phyloP scores from a whole-genome alignment of 1,140 invertebrate genomes.

The Heterodera schachtii region DNA sequence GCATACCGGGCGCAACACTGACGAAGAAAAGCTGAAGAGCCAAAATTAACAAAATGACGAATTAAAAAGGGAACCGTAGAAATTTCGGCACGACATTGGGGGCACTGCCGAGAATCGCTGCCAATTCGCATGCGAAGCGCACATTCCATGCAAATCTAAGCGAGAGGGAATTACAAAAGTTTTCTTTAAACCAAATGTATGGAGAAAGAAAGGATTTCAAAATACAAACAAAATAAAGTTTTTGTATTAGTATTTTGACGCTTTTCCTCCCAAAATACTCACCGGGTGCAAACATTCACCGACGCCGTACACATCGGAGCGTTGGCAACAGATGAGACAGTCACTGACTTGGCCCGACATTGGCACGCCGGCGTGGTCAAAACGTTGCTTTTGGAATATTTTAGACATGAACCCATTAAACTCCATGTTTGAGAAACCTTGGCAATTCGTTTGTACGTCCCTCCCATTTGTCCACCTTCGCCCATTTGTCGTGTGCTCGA shows the following conservation, averaged over 20 bases:
- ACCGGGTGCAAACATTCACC: constrained; percentile 42
- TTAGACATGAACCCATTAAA: neutral
- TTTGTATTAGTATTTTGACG: no score
- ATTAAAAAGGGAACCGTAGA: constrained; percentile 24
- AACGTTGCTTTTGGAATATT: constrained; percentile 34
- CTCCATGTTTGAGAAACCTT: neutral
- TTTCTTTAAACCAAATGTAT: neutral
- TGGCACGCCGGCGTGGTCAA: constrained; percentile 41
- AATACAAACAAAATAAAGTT: neutral
- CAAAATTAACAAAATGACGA: no score
- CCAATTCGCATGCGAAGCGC: constrained; percentile 41
- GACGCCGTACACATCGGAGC: constrained; percentile 41
- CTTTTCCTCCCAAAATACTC: neutral
- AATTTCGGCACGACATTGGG: constrained; percentile 44
- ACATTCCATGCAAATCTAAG: constrained; percentile 45
- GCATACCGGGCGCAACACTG: constrained; percentile 1
- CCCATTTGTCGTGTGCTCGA: neutral
- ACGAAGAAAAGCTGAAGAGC: constrained; percentile 41
- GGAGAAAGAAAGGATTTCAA: neutral
- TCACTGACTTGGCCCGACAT: constrained; percentile 38
- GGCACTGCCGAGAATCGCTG: constrained; percentile 36
- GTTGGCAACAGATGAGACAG: constrained; percentile 49
- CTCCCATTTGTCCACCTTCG: neutral
- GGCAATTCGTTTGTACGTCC: neutral
- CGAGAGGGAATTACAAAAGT: no score